A percentile compares a stretch with the other conserved stretches of the same genome.
phyloP scores from a whole-genome alignment of 2,113 vertebrate genomes.

The Paramisgurnus dabryanus region DNA sequence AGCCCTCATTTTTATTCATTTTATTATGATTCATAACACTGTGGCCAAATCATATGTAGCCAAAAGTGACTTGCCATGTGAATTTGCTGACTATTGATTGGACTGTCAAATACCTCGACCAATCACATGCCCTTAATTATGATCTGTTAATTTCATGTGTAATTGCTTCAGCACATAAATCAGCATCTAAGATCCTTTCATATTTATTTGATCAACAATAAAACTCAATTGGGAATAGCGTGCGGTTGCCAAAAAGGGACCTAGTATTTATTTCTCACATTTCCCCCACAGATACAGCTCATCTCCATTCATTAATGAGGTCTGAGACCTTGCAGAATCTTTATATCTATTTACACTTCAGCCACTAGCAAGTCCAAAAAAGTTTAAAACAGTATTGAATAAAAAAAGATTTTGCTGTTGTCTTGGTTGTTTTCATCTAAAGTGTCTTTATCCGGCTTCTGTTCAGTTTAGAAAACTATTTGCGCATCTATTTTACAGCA shows the following conservation, averaged over 20 bases:
- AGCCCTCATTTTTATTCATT: not conserved
- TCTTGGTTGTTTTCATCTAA: constrained; percentile 23
- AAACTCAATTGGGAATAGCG: not conserved
- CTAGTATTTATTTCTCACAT: constrained; percentile 16
- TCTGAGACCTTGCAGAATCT: constrained; percentile 17
- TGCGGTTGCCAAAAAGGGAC: constrained; percentile 2
- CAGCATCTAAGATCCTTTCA: not conserved
- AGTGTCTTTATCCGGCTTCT: constrained; percentile 14
- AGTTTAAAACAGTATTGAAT: constrained; percentile 3
- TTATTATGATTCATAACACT: not conserved
- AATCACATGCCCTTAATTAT: not conserved
- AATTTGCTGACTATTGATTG: not conserved
- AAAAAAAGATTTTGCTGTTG: not conserved
- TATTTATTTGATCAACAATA: constrained; percentile 26
- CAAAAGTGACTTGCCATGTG: not conserved
- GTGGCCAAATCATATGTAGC: not conserved
- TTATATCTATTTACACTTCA: constrained; percentile 11
- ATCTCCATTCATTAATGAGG: constrained; percentile 1
- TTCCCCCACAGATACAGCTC: not conserved
- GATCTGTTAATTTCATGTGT: not conserved
- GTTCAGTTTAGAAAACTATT: constrained; percentile 21
- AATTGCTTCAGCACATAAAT: not conserved
- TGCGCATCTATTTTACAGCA: constrained; percentile 45
- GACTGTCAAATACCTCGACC: not conserved
- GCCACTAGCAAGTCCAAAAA: constrained; percentile 17